A percentile compares a stretch with the other conserved stretches of the same genome.
Conservation (phyloP, 2,113 vertebrate genomes). For the Lampris incognitus region DNA sequence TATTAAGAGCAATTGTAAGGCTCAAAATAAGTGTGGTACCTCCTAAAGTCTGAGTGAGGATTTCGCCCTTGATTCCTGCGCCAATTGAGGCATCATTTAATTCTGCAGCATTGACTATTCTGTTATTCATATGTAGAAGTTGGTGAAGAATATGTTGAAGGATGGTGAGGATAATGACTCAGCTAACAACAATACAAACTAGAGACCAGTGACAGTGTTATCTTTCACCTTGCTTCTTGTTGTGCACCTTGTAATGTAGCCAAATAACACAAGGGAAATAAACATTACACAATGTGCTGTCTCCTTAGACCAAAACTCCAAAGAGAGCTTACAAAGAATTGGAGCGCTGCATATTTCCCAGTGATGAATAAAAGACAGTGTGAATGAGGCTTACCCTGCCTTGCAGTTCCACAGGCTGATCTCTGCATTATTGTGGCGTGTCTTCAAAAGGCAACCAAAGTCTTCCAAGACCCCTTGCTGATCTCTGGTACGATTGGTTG, state of each 20-base stretch:
- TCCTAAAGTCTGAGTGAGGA: no score
- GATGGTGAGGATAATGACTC: no score
- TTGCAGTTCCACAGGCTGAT: conserved; percentile 30
- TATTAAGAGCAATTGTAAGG: no score
- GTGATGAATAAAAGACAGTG: conserved; percentile 16
- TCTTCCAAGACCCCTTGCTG: conserved; percentile 34
- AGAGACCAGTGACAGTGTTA: background rate
- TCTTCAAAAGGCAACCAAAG: conserved; percentile 36
- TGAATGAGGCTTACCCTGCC: conserved; percentile 50
- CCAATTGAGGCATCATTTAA: no score
- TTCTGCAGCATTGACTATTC: no score
- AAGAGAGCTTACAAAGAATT: background rate
- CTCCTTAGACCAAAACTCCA: background rate
- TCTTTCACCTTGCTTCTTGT: background rate
- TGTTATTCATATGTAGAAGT: no score
- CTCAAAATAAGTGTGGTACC: no score
- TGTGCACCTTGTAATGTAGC: background rate
- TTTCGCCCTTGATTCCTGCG: no score
- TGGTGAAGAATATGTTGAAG: no score
- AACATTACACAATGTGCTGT: background rate
- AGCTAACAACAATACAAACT: conserved; percentile 14
- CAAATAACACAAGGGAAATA: background rate
- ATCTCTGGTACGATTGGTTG: background rate
- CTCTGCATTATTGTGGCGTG: conserved; percentile 2
- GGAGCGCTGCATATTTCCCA: background rate